Percentiles rank a stretch among this genome's conserved stretches.
Conservation (phyloP, 2,113 vertebrate genomes). For the Haemorhous mexicanus region DNA sequence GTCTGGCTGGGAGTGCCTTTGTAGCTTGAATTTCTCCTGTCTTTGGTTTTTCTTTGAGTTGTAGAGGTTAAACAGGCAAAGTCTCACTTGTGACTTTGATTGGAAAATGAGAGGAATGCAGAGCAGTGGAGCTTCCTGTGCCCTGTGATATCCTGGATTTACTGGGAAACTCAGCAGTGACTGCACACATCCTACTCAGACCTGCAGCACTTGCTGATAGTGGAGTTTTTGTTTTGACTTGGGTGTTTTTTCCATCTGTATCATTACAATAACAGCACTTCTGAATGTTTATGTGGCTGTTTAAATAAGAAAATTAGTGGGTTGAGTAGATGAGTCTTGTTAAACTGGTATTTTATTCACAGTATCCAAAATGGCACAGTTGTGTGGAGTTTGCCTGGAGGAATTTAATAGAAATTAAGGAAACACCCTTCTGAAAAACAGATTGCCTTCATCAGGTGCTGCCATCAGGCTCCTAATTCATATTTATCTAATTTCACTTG, state of each 20-base stretch:
- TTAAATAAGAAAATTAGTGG: slow-evolving; percentile 14
- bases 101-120: not conserved
- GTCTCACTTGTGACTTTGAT: not conserved
- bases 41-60: not conserved
- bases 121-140: not conserved
- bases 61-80: not conserved
- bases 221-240: not conserved
- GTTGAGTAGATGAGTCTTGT: not conserved
- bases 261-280: not conserved
- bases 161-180: not conserved
- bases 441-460: not conserved
- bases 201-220: not conserved
- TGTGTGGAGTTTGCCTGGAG: not conserved
- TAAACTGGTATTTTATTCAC: slow-evolving; percentile 7
- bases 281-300: slow-evolving; percentile 19
- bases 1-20: not conserved
- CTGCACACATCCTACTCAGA: not conserved
- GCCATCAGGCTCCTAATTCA: not conserved
- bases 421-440: not conserved
- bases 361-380: not conserved
- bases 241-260: not conserved
- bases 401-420: not conserved
- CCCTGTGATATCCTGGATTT: not conserved
- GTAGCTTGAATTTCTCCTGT: not conserved
- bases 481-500: not conserved